These are phyloP conservation scores for Epiblema foenella DNA, from an alignment of 2,888 invertebrate genomes.

Conservation along the genomic window DNA sequence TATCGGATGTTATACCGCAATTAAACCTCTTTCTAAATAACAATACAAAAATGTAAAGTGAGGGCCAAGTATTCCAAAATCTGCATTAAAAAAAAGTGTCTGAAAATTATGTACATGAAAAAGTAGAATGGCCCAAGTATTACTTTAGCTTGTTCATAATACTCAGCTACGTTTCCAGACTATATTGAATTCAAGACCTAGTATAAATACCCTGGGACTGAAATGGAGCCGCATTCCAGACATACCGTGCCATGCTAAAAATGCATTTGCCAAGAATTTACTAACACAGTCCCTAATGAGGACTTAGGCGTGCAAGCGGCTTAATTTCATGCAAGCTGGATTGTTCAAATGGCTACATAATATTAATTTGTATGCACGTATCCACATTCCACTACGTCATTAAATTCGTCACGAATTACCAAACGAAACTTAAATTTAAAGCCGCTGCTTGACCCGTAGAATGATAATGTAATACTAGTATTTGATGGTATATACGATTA, in stretches of 20 bases:
- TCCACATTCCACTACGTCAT: slow-evolving; percentile 54
- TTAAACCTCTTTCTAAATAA: no score
- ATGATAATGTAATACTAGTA: slow-evolving; percentile 63
- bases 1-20: no score
- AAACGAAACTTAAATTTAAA: slow-evolving; percentile 66
- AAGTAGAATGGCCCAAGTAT: no score
- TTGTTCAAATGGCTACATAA: slow-evolving; percentile 39
- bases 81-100: no score
- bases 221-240: slow-evolving; percentile 19
- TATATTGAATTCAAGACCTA: not conserved
- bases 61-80: no score
- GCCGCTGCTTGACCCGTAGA: slow-evolving; percentile 62
- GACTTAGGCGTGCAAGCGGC: slow-evolving; percentile 24
- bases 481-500: slow-evolving; percentile 60
- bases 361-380: slow-evolving; percentile 46
- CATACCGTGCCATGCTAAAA: slow-evolving; percentile 28
- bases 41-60: no score
- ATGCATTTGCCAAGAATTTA: slow-evolving; percentile 40
- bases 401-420: slow-evolving; percentile 59
- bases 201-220: slow-evolving; percentile 17
- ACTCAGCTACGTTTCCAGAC: not conserved
- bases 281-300: slow-evolving; percentile 39
- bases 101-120: no score
- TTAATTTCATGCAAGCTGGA: slow-evolving; percentile 43
- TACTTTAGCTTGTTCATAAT: not conserved